phyloP scores from a whole-genome alignment of 2,797 vertebrate genomes.

The Sebastes iracundus region DNA sequence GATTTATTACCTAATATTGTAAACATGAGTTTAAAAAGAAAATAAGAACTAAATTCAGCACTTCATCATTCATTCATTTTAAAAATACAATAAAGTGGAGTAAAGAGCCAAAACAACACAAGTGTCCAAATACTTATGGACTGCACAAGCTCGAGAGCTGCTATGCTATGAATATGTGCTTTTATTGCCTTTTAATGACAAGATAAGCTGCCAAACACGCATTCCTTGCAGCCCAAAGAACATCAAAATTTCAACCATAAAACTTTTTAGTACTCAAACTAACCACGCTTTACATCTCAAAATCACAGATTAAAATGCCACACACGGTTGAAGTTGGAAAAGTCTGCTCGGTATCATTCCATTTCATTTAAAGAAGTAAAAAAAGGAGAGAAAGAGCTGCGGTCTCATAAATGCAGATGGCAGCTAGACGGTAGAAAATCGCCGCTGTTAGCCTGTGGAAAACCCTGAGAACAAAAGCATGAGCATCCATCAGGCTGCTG shows the following conservation, averaged over 20 bases:
- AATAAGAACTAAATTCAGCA: background rate
- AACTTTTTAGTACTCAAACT: conserved; percentile 28
- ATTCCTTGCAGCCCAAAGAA: conserved; percentile 22
- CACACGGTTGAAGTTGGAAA: conserved; percentile 15
- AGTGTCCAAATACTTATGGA: conserved; percentile 5
- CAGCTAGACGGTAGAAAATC: conserved; percentile 30
- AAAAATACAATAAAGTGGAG: background rate
- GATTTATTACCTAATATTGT: background rate
- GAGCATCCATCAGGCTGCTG: conserved; percentile 72
- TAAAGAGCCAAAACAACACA: background rate
- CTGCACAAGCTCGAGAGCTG: background rate
- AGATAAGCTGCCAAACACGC: background rate
- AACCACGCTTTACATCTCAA: conserved; percentile 30
- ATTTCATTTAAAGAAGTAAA: conserved; percentile 44
- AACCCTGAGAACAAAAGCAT: conserved; percentile 70
- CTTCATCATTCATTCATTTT: background rate
- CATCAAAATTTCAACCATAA: conserved; percentile 20
- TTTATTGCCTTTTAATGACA: conserved; percentile 30
- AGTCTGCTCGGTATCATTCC: conserved; percentile 46
- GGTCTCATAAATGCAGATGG: conserved; percentile 59
- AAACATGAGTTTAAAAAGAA: background rate
- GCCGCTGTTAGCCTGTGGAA: conserved; percentile 54
- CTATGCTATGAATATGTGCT: conserved; percentile 15
- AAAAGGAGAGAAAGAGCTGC: background rate
- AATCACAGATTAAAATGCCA: conserved; percentile 50